phyloP scores from a whole-genome alignment of 2,797 vertebrate genomes.

The Sebastiscus tertius region DNA sequence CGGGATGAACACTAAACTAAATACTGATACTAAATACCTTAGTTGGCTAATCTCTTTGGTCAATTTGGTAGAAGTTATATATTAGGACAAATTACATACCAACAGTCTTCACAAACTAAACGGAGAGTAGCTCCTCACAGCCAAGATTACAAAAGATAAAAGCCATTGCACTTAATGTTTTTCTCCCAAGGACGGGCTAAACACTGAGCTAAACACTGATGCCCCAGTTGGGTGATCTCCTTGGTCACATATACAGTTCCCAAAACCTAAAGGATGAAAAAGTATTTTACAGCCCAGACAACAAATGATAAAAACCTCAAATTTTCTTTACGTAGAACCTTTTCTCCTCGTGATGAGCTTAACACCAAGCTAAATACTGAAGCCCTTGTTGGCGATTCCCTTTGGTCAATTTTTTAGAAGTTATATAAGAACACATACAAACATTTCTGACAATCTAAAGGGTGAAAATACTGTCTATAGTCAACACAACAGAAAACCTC shows the following conservation, averaged over 20 bases:
- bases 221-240: neutral
- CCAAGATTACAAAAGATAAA: neutral
- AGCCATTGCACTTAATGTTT: neutral
- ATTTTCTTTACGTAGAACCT: neutral
- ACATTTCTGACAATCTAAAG: neutral
- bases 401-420: neutral
- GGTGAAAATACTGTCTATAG: neutral
- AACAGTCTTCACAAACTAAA: neutral
- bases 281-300: neutral
- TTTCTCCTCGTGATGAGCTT: neutral
- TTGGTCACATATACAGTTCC: neutral
- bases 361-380: neutral
- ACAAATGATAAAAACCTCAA: neutral
- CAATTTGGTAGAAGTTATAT: neutral
- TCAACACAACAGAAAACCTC: neutral
- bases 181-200: neutral
- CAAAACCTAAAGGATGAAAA: neutral
- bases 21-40: no score
- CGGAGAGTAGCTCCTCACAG: neutral
- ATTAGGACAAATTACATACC: neutral
- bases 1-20: neutral
- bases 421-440: neutral
- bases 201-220: neutral
- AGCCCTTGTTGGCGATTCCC: neutral
- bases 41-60: neutral